Evolutionary conservation across 2,113 vertebrate genomes (phyloP), one percentile per base, ranked within the genome.

Genomic region (Apaloderma vittatum): DNA sequence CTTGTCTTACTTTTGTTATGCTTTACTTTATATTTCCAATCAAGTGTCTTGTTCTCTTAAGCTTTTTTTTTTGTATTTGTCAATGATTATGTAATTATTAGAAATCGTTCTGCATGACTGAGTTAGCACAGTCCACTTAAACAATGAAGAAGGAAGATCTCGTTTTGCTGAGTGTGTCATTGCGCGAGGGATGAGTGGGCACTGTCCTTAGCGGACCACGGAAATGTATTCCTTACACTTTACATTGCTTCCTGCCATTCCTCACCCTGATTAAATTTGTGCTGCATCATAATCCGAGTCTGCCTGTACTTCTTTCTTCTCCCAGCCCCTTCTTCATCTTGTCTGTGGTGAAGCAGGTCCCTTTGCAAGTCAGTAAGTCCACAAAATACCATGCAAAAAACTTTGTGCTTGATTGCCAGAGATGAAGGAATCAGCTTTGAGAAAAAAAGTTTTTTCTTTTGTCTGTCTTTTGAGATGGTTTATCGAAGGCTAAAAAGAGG

Each of bases 191-290:
- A 77, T 77, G 72, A 77, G 72, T 14, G 76, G 79, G 51, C 55
- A 36, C 72, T 65, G 75, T 84, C 91, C 88, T 74, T 17, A 6
- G 29, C 1, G 43, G 65, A 80, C 51, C 29, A 9, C 22, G 68
- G 86, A 74, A 94, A 95, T 86, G 34, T 71, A 3, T 43, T 81
- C 89, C 89, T 70, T 91, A 55, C 36, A 30, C 71, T 88, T 93
- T 11, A 40, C 4, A 0, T 37, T 86, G 68, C 67, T 94, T 83
- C 90, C 80, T 91, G 67, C 88, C 65, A 18, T 89, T 80, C 94
- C 88, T 63, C 89, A 86, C 46, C 73, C 83, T 90, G 83, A 96
- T 96, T 97, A 97, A 97, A 97, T 71, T 48, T 36, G 43, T 97
- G 72, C 29, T 94, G 95, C 96, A 96, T 94, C 86, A 94, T 27